Percentiles rank a stretch among this genome's conserved stretches.
Evolutionary conservation across 1,140 invertebrate genomes (phyloP).

Genomic region (Eubasilissa regina): DNA sequence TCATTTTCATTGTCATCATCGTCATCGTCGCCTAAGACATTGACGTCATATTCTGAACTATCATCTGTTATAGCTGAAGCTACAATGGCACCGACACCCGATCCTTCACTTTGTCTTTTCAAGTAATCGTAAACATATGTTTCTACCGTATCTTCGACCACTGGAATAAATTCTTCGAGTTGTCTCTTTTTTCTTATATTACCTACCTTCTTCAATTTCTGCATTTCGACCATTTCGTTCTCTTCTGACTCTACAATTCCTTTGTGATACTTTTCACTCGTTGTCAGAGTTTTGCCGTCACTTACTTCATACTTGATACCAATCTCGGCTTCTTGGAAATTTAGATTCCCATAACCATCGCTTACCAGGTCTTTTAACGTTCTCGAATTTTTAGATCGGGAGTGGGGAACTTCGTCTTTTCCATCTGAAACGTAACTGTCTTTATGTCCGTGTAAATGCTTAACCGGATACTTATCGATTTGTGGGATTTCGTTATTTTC

Average conservation of each 20-base stretch:
- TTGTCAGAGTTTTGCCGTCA: constrained; percentile 67
- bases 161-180: constrained; percentile 66
- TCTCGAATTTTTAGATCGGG: constrained; percentile 54
- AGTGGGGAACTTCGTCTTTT: constrained; percentile 58
- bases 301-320: constrained; percentile 73
- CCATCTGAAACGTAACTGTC: constrained; percentile 62
- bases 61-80: constrained; percentile 65
- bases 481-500: constrained; percentile 72
- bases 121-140: constrained; percentile 66
- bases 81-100: constrained; percentile 64
- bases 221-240: constrained; percentile 65
- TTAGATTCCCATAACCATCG: constrained; percentile 66
- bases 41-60: constrained; percentile 62
- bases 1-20: constrained; percentile 60
- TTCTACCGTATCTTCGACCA: constrained; percentile 67
- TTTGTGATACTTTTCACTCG: constrained; percentile 73
- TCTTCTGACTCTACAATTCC: constrained; percentile 73
- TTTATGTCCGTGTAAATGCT: constrained; percentile 72
- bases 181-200: constrained; percentile 64
- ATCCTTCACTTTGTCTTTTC: constrained; percentile 64
- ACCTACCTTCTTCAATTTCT: constrained; percentile 60
- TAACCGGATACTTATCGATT: constrained; percentile 64
- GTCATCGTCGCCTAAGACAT: constrained; percentile 52
- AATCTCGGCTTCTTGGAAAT: constrained; percentile 73
- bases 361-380: constrained; percentile 55